phyloP scores from a whole-genome alignment of 1,140 invertebrate genomes.

The Brachionus paranguensis region DNA sequence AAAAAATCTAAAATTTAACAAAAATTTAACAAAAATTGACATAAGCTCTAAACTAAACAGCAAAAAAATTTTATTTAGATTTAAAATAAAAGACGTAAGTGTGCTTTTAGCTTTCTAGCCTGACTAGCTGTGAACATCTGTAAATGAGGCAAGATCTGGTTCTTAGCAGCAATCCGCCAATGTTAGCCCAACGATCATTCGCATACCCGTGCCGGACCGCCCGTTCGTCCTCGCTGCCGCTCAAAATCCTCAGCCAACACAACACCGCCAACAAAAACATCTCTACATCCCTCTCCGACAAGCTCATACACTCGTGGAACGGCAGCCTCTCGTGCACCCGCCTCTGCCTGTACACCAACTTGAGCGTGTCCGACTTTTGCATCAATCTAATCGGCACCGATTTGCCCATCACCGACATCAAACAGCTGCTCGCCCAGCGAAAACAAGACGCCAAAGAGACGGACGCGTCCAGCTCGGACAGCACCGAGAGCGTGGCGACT shows the following conservation, averaged over 20 bases:
- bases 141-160: slow-evolving; percentile 27
- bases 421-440: not conserved
- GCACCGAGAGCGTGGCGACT: not conserved
- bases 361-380: slow-evolving; percentile 16
- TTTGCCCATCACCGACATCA: not conserved
- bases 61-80: too few relatives aligned
- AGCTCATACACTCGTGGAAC: not conserved
- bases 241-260: not conserved
- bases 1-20: too few relatives aligned
- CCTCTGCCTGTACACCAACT: not conserved
- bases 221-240: not conserved
- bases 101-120: not conserved
- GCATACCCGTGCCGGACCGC: not conserved
- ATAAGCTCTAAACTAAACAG: too few relatives aligned
- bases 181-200: not conserved
- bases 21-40: not conserved
- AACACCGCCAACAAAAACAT: not conserved
- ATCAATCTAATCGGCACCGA: not conserved
- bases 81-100: not conserved
- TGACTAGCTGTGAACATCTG: not conserved
- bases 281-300: not conserved
- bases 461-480: not conserved
- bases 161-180: not conserved
- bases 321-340: not conserved
- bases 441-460: not conserved